Base-by-base conservation (phyloP, 2,113 vertebrate genomes). In the Marmota flaviventris region DNA sequence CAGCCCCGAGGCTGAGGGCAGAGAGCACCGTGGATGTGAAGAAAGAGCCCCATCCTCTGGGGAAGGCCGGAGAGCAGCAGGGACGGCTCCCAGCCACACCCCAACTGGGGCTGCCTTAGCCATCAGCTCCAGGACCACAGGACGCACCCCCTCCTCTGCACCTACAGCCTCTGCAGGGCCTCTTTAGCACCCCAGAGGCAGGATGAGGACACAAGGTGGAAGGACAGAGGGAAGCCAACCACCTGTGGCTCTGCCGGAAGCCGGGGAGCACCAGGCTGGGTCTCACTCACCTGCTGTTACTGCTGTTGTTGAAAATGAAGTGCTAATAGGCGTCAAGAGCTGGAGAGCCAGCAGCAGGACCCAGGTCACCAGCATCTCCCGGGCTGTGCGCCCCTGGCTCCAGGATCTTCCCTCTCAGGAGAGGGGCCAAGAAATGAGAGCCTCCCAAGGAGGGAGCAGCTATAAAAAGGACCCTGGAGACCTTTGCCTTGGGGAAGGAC, bases 331-430 rank as follows among this genome's bases (percentile, higher is more conserved):
- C 0, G 2, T 13, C 37, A n/a, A 72, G 72, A 88, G 88, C 77
- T 58, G 72, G 91, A 92, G 34, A 84, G n/a, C 77, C 91, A 94
- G 67, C 13, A 1, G 29, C 89, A 96, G 73, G 53, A 53, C 29
- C 89, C 95, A 61, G 72, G 25, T 73, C 56, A 67, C 91, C 85
- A 94, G 94, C 91, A 96, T 96, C 91, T 97, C 91, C 75, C 29
- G 11, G 84, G 83, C 87, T 70, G n/a, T 6, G 7, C 9, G 32
- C 51, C 67, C 48, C 65, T 84, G 81, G 76, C 18, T 2, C 2
- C 18, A 37, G 45, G 18, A 53, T 45, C 85, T 56, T 70, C 27
- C 45, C 91, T 85, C 34, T 92, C 58, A 79, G 67, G 53, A 95
- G 53, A 95, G 39, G 61, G 61, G 51, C 39, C 4, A 3, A 85